Evolutionary conservation across 2,113 vertebrate species (phyloP).

Genomic region (Actenoides hombroni): DNA sequence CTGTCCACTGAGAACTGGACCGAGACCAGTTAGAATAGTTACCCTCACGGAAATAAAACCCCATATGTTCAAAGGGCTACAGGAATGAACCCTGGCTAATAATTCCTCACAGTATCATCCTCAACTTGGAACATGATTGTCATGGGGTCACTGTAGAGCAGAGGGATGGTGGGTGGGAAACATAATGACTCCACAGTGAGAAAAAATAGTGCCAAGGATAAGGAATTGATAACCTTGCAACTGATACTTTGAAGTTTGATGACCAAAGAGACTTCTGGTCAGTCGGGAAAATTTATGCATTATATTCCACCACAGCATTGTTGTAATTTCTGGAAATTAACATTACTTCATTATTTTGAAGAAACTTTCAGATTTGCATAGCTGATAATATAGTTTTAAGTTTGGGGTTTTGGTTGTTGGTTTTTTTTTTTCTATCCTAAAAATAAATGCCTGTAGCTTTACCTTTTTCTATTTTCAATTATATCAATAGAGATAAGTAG

Average conservation of each 20-base stretch:
- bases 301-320: not conserved
- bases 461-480: not conserved
- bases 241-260: not conserved
- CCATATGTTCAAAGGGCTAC: not conserved
- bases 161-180: not conserved
- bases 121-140: rapidly evolving
- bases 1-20: not conserved
- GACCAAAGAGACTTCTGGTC: not conserved
- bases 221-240: not conserved
- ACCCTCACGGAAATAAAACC: not conserved
- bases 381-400: not conserved
- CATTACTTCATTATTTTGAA: not conserved
- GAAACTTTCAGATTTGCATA: not conserved
- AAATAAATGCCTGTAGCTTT: not conserved
- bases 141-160: not conserved
- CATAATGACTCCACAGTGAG: not conserved
- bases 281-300: not conserved
- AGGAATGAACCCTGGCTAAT: not conserved
- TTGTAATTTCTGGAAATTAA: not conserved
- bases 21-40: not conserved
- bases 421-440: not conserved
- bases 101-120: not conserved
- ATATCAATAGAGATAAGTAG: not conserved
- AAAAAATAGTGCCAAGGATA: not conserved
- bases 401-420: too few relatives aligned